Conservation (phyloP, 2,113 vertebrate species). For the Crotalus tigris region DNA sequence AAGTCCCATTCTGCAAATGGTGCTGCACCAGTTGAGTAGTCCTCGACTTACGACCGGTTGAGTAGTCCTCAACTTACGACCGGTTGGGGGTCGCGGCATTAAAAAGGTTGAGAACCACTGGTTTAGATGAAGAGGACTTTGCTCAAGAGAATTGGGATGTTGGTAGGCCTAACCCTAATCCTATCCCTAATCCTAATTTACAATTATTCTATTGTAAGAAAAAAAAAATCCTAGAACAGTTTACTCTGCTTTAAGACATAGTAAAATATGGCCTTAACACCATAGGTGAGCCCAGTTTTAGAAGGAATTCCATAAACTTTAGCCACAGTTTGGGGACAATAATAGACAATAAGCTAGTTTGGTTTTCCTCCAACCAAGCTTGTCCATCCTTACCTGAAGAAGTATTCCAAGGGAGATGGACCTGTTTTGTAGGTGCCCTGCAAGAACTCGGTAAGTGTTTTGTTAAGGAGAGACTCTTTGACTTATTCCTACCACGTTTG, state of each 20-base stretch:
- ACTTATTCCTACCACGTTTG: slow-evolving; percentile 23
- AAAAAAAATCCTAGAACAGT: background rate
- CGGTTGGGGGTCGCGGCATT: no score
- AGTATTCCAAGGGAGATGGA: background rate
- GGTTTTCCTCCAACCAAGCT: background rate
- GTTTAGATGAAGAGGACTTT: background rate
- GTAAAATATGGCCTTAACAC: background rate
- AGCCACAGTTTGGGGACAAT: background rate
- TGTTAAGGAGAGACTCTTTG: slow-evolving; percentile 9
- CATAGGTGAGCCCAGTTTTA: background rate
- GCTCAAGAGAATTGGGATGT: background rate
- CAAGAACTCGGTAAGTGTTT: background rate
- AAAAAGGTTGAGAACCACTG: no score
- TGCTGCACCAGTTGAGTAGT: no score
- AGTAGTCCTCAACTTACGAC: no score
- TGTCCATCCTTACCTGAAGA: background rate
- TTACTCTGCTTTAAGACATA: background rate
- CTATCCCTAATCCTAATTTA: no score
- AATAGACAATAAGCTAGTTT: background rate
- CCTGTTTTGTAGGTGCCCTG: background rate
- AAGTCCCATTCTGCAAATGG: no score
- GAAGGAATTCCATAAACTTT: background rate
- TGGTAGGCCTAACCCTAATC: background rate
- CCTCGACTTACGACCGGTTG: no score
- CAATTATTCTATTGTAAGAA: no score